Conservation (phyloP, 1,140 invertebrate genomes). For the Bradysia coprophila region DNA sequence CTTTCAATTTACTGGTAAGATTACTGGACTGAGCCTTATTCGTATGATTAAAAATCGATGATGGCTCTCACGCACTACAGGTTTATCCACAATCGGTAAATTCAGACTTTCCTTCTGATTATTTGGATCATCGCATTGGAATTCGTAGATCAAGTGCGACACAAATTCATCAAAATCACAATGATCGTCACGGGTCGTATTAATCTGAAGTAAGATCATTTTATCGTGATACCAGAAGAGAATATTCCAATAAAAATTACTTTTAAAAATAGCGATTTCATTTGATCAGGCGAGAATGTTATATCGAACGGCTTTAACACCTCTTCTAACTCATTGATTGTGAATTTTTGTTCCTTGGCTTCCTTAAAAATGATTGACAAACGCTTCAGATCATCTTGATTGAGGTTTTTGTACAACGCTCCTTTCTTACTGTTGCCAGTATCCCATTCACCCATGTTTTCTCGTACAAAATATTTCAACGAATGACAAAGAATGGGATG, state of each 20-base stretch:
- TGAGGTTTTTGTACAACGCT: no score
- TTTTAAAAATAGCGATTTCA: not conserved
- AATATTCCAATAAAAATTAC: not conserved
- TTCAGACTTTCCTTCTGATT: slow-evolving; percentile 32
- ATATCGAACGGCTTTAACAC: not conserved
- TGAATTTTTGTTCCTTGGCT: not conserved
- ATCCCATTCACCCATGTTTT: no score
- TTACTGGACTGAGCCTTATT: slow-evolving; percentile 30
- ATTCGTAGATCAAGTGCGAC: slow-evolving; percentile 42
- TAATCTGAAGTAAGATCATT: slow-evolving; percentile 18
- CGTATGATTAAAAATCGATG: slow-evolving; percentile 38
- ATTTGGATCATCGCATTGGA: slow-evolving; percentile 35
- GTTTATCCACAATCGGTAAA: slow-evolving; percentile 32
- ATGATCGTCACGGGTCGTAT: slow-evolving; percentile 29
- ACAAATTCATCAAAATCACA: slow-evolving; percentile 48
- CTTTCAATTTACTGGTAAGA: not conserved
- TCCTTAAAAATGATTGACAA: not conserved
- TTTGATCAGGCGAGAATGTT: not conserved
- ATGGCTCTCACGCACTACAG: slow-evolving; percentile 32
- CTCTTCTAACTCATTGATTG: not conserved
- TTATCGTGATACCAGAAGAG: not conserved
- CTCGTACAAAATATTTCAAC: no score
- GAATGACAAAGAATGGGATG: no score
- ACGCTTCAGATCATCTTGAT: not conserved
- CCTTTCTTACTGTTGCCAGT: no score